Evolutionary conservation across 2,113 vertebrate species (phyloP), one percentile per base, ranked within the genome.

Genomic region (Psilopogon haemacephalus): DNA sequence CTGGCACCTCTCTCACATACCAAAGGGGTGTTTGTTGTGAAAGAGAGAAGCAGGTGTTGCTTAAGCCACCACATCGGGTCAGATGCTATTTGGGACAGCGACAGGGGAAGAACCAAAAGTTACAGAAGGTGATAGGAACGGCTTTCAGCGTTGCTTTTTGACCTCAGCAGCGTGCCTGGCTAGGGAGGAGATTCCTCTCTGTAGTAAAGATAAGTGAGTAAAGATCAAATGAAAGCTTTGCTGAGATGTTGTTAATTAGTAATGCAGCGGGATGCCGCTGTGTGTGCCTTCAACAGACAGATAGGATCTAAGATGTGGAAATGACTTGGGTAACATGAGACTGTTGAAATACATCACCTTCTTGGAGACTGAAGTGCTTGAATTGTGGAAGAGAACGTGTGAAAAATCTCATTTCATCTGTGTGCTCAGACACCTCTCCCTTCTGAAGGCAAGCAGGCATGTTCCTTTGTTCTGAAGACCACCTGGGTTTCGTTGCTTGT

Each of bases 241-340:
- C 48, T 21, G 70, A 78, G 67, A 30, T 80, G 59, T 30, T 12
- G 75, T 75, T 78, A 83, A 84, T 84, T 62, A 70, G 44, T 33
- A 73, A 28, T 32, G 12, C 35, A 59, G 30, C 48, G 56, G 54
- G 78, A 59, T 70, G 52, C 71, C 0, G 1, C 78, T 54, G 3
- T 33, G 58, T 59, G 4, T 74, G 64, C 91, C 60, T 94, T 73
- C 91, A 67, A 26, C 4, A 82, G 64, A 63, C 64, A 91, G 87
- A 77, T 8, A 63, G 77, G 90, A 76, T 85, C 93, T 74, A 32
- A 71, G 75, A 35, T 68, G 46, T 76, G 75, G 81, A 67, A 96
- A 70, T 55, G 4, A 11, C 52, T 70, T 73, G 68, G 33, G 37
- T 87, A 62, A 91, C 21, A 3, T 2, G 37, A 89, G 52, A 26